phyloP scores from a whole-genome alignment of 2,797 vertebrate species.

The Syndactyla subalaris region DNA sequence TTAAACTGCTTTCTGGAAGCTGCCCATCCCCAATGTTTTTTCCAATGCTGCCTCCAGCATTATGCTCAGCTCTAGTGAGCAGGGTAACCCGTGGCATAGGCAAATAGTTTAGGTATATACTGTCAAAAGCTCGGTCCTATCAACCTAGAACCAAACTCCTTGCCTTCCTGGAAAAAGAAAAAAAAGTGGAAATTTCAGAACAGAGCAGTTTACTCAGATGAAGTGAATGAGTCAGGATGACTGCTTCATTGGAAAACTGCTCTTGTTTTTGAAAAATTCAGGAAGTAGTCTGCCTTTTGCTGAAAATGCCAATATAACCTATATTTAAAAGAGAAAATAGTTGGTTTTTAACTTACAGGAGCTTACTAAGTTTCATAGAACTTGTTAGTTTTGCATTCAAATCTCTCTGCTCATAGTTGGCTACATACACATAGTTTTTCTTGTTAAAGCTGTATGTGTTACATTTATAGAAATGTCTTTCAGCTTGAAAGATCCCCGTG shows the following conservation, averaged over 20 bases:
- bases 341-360: background rate
- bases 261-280: background rate
- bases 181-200: background rate
- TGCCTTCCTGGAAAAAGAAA: background rate
- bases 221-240: background rate
- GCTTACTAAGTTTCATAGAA: background rate
- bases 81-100: background rate
- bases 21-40: background rate
- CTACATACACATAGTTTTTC: background rate
- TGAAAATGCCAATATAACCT: background rate
- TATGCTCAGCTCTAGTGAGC: background rate
- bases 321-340: background rate
- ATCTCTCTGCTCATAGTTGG: background rate
- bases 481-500: background rate
- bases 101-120: background rate
- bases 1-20: background rate
- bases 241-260: background rate
- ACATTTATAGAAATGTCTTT: background rate
- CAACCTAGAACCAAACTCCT: background rate
- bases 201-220: background rate
- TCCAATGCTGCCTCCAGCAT: background rate
- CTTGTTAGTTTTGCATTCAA: background rate
- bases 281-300: background rate
- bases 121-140: background rate
- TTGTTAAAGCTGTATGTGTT: background rate